Conservation (phyloP, 2,113 vertebrate species). For the Mastomys natalensis region DNA sequence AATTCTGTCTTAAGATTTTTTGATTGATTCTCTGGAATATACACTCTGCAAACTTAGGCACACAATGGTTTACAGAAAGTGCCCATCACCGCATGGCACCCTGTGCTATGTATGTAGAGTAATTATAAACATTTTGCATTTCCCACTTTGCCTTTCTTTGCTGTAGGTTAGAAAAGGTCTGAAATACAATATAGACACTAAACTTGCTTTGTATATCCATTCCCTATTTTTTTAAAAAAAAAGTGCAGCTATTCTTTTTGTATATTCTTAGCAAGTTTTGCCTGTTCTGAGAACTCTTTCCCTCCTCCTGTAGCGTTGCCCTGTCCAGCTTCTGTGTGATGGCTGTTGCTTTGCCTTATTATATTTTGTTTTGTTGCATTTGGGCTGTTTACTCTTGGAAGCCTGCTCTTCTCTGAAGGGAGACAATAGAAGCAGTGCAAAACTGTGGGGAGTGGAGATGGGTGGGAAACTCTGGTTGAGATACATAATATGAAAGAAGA, state of each 20-base stretch:
- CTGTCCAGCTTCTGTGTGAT: not conserved
- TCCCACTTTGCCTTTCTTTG: not conserved
- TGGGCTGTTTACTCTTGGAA: not conserved
- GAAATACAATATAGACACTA: not conserved
- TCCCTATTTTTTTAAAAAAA: not conserved
- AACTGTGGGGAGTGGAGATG: not conserved
- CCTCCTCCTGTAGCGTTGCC: not conserved
- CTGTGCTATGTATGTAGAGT: not conserved
- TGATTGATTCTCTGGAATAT: not conserved
- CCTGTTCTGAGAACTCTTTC: not conserved
- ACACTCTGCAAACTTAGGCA: not conserved
- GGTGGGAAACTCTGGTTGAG: too few species aligned
- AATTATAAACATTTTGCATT: not conserved
- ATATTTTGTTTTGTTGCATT: not conserved
- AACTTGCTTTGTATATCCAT: not conserved
- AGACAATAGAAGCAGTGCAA: not conserved
- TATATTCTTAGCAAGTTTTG: not conserved
- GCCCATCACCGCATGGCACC: not conserved
- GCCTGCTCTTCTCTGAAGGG: not conserved
- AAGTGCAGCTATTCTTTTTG: not conserved
- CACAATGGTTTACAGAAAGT: fast-evolving
- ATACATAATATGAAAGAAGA: not conserved
- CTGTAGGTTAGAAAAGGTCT: not conserved
- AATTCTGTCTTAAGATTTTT: not conserved
- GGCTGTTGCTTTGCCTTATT: not conserved